phyloP scores from a whole-genome alignment of 2,797 vertebrate species.

The Triplophysa bombifrons region DNA sequence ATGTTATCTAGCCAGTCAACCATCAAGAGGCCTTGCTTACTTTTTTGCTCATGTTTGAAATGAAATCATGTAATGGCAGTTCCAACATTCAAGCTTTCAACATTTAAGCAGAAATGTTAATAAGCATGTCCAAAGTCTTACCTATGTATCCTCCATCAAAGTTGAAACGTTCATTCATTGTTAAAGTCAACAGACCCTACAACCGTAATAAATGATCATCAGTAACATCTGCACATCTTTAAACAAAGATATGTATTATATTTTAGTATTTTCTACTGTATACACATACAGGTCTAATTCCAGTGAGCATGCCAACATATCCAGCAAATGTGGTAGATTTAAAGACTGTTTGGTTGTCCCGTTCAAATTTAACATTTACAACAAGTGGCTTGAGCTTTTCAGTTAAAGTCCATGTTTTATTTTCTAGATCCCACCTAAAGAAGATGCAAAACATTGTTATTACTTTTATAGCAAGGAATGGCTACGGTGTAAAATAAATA shows the following conservation, averaged over 20 bases:
- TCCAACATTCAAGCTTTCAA: background rate
- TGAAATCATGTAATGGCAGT: background rate
- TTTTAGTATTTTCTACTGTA: background rate
- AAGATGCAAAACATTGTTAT: background rate
- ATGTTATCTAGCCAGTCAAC: conserved; percentile 14
- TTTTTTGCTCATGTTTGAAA: background rate
- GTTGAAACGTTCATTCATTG: conserved; percentile 97
- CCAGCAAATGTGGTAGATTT: conserved; percentile 91
- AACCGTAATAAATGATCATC: conserved; percentile 14
- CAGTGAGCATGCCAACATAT: conserved; percentile 95
- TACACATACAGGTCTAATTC: conserved; percentile 90
- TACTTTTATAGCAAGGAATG: background rate
- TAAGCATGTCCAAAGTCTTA: conserved; percentile 68
- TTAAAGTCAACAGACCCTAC: conserved; percentile 88
- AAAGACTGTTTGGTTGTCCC: conserved; percentile 89
- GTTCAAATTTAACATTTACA: conserved; percentile 88
- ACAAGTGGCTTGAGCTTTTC: conserved; percentile 87
- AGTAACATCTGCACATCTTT: background rate
- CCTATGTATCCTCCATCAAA: conserved; percentile 93
- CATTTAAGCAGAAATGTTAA: background rate
- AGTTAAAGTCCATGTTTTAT: conserved; percentile 87
- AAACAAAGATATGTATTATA: background rate
- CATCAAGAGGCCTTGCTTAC: background rate
- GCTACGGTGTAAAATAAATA: background rate
- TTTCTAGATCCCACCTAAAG: conserved; percentile 90